Evolutionary conservation across 2,888 invertebrate species (phyloP).

Genomic region (Hemistola chrysoprasaria): DNA sequence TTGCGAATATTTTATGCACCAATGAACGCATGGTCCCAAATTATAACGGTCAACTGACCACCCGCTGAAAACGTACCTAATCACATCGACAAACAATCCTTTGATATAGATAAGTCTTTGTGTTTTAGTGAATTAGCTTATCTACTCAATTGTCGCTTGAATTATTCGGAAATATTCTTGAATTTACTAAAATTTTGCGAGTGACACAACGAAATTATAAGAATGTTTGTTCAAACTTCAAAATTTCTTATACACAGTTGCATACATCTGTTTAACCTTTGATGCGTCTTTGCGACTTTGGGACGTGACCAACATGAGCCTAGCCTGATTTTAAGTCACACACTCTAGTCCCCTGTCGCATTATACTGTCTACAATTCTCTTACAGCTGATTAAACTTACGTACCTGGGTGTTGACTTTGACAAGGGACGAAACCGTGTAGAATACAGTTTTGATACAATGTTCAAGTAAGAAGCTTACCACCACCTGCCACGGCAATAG

Average conservation of each 20-base stretch:
- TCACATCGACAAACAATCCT: constrained; percentile 76
- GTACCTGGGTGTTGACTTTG: no score
- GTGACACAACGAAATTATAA: no score
- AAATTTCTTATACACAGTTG: constrained; percentile 11
- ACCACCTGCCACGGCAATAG: constrained; percentile 73
- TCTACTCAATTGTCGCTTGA: constrained; percentile 13
- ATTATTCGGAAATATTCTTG: no score
- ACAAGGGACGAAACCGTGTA: constrained; percentile 4
- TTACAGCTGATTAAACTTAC: no score
- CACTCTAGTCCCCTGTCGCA: no score
- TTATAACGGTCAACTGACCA: constrained; percentile 81
- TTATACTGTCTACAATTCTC: no score
- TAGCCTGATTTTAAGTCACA: constrained; percentile 6
- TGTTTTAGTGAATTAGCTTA: constrained; percentile 35
- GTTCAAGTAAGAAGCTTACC: constrained; percentile 70
- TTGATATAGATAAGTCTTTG: constrained; percentile 68
- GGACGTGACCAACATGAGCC: constrained; percentile 50
- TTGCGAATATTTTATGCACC: constrained; percentile 78
- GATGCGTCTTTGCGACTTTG: constrained; percentile 24
- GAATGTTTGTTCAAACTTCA: no score
- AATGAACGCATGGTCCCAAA: constrained; percentile 65
- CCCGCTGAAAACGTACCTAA: constrained; percentile 57
- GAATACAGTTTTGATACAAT: neutral
- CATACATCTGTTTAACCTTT: constrained; percentile 25
- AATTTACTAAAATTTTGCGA: no score